Evolutionary conservation across 1,140 invertebrate species (phyloP).

Genomic region (Nasonia vitripennis): DNA sequence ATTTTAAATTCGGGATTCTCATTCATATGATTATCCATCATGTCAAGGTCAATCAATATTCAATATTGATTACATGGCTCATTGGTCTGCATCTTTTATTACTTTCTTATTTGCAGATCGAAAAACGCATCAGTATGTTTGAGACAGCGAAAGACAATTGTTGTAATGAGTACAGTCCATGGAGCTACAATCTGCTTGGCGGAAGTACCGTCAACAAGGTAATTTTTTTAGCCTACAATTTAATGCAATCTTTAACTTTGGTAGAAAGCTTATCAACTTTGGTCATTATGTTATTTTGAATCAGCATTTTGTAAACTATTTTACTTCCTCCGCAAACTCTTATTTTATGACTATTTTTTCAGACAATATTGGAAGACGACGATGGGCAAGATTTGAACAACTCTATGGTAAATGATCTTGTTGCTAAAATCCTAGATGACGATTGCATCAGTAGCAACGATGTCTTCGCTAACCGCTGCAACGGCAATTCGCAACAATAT

Average conservation of each 20-base stretch:
- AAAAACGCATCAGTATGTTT: slow-evolving; percentile 68
- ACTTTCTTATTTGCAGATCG: slow-evolving; percentile 58
- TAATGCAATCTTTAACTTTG: too few species aligned
- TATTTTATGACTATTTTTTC: neutral
- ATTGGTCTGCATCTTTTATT: neutral
- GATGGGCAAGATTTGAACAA: slow-evolving; percentile 75
- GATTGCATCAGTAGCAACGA: slow-evolving; percentile 74
- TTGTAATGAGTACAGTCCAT: slow-evolving; percentile 66
- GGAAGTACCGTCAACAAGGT: slow-evolving; percentile 66
- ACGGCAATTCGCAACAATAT: slow-evolving; percentile 57
- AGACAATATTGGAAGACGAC: slow-evolving; percentile 73
- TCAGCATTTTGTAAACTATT: neutral
- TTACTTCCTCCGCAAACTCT: neutral
- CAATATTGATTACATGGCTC: neutral
- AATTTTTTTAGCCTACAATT: neutral
- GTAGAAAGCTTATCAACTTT: too few species aligned
- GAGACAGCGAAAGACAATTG: slow-evolving; percentile 66
- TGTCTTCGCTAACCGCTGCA: slow-evolving; percentile 60
- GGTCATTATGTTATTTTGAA: too few species aligned
- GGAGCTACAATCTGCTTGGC: slow-evolving; percentile 68
- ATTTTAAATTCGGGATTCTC: neutral
- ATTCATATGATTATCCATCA: neutral
- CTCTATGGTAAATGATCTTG: slow-evolving; percentile 80
- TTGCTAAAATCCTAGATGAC: slow-evolving; percentile 80
- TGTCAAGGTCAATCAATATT: neutral